A percentile compares a stretch with the other conserved stretches of the same genome.
These are phyloP conservation scores for Spodoptera litura DNA, from an alignment of 1,140 invertebrate species.

Conservation along the genomic window DNA sequence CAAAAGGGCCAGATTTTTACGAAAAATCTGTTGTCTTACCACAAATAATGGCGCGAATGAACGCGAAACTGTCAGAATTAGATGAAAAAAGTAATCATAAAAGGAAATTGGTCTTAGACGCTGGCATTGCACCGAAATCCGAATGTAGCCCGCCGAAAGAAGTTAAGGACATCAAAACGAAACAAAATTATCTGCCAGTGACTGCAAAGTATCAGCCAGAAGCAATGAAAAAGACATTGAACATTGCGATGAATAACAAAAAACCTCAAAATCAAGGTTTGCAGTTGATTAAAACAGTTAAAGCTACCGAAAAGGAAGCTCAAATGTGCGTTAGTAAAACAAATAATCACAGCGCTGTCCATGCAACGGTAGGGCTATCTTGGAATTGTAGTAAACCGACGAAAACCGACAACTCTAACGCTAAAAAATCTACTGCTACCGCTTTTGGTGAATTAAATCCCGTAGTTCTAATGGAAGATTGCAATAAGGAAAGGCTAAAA, in stretches of 20 bases:
- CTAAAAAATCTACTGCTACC: not conserved
- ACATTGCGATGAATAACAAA: not conserved
- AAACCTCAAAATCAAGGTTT: not conserved
- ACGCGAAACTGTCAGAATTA: conserved; percentile 41
- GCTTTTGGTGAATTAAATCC: conserved; percentile 25
- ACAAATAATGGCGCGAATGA: conserved; percentile 56
- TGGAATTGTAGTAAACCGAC: not conserved
- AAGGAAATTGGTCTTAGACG: conserved; percentile 51
- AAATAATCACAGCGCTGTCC: not conserved
- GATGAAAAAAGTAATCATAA: conserved; percentile 45
- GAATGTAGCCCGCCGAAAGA: not conserved
- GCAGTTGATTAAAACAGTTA: not conserved
- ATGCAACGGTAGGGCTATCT: not conserved
- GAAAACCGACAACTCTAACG: not conserved
- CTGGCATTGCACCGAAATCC: not conserved
- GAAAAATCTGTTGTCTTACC: conserved; percentile 62
- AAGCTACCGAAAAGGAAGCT: not conserved
- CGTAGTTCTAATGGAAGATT: conserved; percentile 51
- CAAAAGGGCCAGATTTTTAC: conserved; percentile 59
- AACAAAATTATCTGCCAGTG: too few relatives aligned
- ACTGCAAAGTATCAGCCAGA: too few relatives aligned
- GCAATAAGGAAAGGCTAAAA: conserved; percentile 57
- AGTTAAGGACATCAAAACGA: too few relatives aligned
- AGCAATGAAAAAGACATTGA: too few relatives aligned
- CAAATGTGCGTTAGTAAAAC: not conserved